phyloP scores from a whole-genome alignment of 1,140 invertebrate genomes.

The Euura saliciscinereae region DNA sequence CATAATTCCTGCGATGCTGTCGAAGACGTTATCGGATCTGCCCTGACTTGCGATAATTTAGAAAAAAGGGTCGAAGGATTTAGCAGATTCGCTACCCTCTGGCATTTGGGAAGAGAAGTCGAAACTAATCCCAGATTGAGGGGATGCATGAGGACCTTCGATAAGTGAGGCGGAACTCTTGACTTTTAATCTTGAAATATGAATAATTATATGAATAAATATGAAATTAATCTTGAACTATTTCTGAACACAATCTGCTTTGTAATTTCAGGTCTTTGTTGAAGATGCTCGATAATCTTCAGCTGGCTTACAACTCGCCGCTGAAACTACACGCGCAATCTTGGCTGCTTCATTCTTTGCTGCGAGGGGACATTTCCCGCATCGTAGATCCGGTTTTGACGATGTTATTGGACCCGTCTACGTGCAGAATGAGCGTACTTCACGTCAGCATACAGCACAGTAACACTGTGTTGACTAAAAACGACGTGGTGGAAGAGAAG shows the following conservation, averaged over 20 bases:
- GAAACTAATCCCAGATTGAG: conserved; percentile 54
- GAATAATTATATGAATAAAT: conserved; percentile 61
- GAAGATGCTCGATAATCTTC: conserved; percentile 80
- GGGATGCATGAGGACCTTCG: conserved; percentile 58
- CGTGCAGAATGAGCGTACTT: conserved; percentile 83
- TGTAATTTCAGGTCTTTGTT: conserved; percentile 67
- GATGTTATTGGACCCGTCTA: conserved; percentile 81
- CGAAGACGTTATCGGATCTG: conserved; percentile 72
- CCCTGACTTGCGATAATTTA: conserved; percentile 55
- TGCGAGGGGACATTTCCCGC: conserved; percentile 78
- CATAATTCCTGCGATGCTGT: conserved; percentile 73
- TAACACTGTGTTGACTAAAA: conserved; percentile 59
- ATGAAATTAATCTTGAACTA: conserved; percentile 15
- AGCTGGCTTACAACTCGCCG: conserved; percentile 69
- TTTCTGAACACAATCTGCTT: conserved; percentile 14
- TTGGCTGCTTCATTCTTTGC: conserved; percentile 75
- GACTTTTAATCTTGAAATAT: conserved; percentile 42
- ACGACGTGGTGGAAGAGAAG: conserved; percentile 49
- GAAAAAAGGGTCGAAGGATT: conserved; percentile 70
- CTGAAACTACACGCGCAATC: conserved; percentile 74
- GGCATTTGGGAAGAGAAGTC: conserved; percentile 79
- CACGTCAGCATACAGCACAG: conserved; percentile 80
- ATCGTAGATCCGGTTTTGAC: conserved; percentile 81
- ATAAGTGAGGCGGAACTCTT: conserved; percentile 51
- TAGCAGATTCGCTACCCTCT: conserved; percentile 77